Evolutionary conservation across 2,888 invertebrate species (phyloP).

Genomic region (Torymus aiolomorphi): DNA sequence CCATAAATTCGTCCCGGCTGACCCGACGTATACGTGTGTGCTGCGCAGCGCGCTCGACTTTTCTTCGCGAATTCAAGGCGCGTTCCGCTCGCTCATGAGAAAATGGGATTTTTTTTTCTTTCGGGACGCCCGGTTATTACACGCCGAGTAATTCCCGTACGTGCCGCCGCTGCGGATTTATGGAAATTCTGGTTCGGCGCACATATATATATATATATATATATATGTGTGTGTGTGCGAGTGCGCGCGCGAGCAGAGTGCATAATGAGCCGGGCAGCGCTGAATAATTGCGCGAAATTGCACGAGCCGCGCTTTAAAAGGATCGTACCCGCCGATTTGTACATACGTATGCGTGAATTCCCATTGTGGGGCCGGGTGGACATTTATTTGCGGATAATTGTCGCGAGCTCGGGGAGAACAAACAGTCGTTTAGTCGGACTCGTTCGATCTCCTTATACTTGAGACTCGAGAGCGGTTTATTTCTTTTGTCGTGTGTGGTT

Average conservation of each 20-base stretch:
- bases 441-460: not conserved
- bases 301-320: not conserved
- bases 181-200: constrained; percentile 46
- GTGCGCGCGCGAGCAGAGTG: too few species aligned
- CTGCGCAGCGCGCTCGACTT: not conserved
- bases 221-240: not conserved
- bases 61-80: constrained; percentile 27
- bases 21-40: constrained; percentile 3
- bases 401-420: not conserved
- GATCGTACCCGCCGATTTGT: constrained; percentile 3
- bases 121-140: constrained; percentile 20
- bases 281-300: constrained; percentile 49
- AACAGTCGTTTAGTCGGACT: constrained; percentile 6
- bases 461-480: not conserved
- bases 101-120: constrained; percentile 28
- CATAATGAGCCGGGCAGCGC: constrained; percentile 17
- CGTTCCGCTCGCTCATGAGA: constrained; percentile 6
- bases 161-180: constrained; percentile 34
- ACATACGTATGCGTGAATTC: not conserved
- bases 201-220: not conserved
- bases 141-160: constrained; percentile 1
- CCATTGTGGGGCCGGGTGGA: constrained; percentile 21
- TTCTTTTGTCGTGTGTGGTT: too few species aligned
- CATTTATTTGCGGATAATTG: constrained; percentile 27
- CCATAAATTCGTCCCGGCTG: constrained; percentile 37